A percentile compares a stretch with the other conserved stretches of the same genome.
These are phyloP conservation scores for Aricia artaxerxes DNA, from an alignment of 2,888 invertebrate species.

Conservation along the genomic window DNA sequence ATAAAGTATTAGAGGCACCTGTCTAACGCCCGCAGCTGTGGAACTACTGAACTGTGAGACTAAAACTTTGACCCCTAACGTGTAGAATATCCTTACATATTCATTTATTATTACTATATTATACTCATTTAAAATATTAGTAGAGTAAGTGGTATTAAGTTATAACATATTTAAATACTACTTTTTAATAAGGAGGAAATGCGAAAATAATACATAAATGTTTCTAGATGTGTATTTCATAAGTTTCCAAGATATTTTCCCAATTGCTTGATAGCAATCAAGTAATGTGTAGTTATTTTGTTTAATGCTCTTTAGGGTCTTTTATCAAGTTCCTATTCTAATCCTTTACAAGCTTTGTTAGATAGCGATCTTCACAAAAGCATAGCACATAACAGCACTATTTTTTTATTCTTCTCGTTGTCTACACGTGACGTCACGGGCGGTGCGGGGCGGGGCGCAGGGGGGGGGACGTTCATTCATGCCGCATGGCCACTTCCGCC, in stretches of 20 bases:
- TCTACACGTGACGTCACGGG: conserved; percentile 54
- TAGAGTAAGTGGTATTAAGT: not conserved
- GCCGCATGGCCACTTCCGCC: conserved; percentile 64
- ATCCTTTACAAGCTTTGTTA: not conserved
- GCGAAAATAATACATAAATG: no score
- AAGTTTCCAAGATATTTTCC: not conserved
- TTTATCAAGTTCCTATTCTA: not conserved
- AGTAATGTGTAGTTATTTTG: not conserved
- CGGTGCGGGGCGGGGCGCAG: not conserved
- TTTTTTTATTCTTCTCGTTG: not conserved
- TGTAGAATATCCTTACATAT: conserved; percentile 31
- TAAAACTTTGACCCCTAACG: conserved; percentile 38
- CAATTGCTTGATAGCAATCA: no score
- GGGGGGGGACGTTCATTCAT: conserved; percentile 40
- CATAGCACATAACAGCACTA: conserved; percentile 4
- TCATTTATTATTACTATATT: no score
- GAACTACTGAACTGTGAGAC: conserved; percentile 44
- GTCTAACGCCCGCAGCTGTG: conserved; percentile 65
- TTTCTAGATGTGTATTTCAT: no score
- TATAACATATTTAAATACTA: no score
- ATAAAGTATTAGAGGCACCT: conserved; percentile 65
- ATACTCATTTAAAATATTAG: not conserved
- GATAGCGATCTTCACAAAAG: not conserved
- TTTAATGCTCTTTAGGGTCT: not conserved
- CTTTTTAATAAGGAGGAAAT: no score